Evolutionary conservation across 2,888 invertebrate genomes (phyloP), one percentile per base, ranked within the genome.

Genomic region (Drosophila barbarae): DNA sequence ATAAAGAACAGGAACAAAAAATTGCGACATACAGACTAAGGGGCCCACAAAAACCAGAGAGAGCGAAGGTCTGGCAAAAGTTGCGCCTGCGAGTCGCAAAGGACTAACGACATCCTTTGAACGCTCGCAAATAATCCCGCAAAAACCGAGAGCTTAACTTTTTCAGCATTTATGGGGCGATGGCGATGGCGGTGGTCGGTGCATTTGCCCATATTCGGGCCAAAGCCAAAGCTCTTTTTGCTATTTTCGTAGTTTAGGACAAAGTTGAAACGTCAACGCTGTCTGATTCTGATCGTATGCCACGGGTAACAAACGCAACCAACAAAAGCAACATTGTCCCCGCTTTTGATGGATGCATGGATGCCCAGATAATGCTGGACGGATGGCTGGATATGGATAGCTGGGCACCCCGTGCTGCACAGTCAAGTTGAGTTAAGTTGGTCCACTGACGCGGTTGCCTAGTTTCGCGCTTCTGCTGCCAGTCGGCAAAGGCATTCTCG

Each of bases 191-290:
- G 41, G 60, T 52, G 49, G 69, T 36, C 30, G 18, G 8, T 54
- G 39, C 60, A 44, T 39, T 52, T 30, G 34, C 49, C 57, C 51
- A 42, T 68, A 54, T 54, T 69, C 41, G 36, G 34, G 61, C 63
- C 32, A 28, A 41, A 49, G 69, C 70, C 36, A 44, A 58, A 71
- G 52, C 53, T 53, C 70, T 72, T 73, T 68, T 49, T 52, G 63
- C 76, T 71, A 70, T 75, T 80, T 64, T 72, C 66, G 59, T 67
- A 77, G 77, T 72, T 81, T 69, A 72, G 76, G 74, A 66, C 55
- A 81, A 81, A 84, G 82, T 81, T 84, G 66, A 74, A 81, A 74
- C 78, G 84, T 81, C 83, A 82, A 82, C 77, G 75, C 52, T 74
- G 77, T 76, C 75, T 61, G 70, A 69, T 69, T 60, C 65, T 71